Conservation (phyloP, 2,888 invertebrate species). For the Eudasyphora cyanicolor region DNA sequence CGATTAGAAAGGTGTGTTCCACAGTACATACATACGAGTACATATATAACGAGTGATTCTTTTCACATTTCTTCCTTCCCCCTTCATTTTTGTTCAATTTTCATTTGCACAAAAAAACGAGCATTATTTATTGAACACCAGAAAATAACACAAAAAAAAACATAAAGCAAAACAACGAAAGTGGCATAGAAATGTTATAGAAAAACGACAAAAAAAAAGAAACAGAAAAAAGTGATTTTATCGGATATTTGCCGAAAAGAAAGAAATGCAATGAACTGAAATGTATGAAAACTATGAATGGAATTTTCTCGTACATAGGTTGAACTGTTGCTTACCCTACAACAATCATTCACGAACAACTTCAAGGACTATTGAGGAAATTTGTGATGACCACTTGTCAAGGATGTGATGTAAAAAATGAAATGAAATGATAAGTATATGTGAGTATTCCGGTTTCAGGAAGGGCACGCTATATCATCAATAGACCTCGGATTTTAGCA, state of each 20-base stretch:
- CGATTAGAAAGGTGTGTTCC: constrained; percentile 58
- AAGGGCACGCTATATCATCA: too few species aligned
- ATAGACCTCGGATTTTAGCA: too few species aligned
- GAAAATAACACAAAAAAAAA: neutral
- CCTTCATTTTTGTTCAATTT: neutral
- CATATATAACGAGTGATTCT: constrained; percentile 9
- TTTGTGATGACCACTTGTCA: too few species aligned
- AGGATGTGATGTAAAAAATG: too few species aligned
- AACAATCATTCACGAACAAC: too few species aligned
- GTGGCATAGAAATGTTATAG: constrained; percentile 26
- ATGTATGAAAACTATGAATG: neutral
- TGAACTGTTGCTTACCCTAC: neutral
- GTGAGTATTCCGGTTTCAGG: too few species aligned
- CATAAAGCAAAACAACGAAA: neutral
- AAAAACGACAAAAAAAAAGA: neutral
- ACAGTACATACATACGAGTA: neutral
- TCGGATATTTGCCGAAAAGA: neutral
- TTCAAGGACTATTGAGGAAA: too few species aligned
- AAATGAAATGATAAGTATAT: too few species aligned
- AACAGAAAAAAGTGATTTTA: constrained; percentile 6
- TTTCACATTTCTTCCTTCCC: neutral
- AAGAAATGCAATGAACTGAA: neutral
- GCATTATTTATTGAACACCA: neutral
- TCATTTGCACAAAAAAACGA: neutral
- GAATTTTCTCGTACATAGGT: neutral